These are phyloP conservation scores for Phyllostomus discolor DNA, from an alignment of 2,113 vertebrate genomes.

Conservation along the genomic window DNA sequence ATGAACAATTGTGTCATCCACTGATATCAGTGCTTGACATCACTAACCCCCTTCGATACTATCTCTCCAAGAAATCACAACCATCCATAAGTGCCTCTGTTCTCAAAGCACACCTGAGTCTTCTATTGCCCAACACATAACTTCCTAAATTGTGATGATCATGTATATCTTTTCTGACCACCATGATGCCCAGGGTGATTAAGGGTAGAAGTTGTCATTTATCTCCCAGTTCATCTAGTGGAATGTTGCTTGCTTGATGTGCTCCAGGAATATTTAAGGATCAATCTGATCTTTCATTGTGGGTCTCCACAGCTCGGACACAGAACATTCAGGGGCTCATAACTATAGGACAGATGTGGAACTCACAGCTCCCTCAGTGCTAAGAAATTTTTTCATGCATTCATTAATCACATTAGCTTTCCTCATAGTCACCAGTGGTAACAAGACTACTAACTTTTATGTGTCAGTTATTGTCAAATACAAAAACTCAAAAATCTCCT, in stretches of 20 bases:
- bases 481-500: neutral
- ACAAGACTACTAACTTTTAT: neutral
- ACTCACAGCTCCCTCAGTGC: accelerated
- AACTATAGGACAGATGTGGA: accelerated
- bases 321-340: neutral
- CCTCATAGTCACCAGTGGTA: accelerated
- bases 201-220: accelerated
- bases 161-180: neutral
- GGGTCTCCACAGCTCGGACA: accelerated
- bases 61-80: too few relatives aligned
- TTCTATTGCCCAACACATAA: too few relatives aligned
- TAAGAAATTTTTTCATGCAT: accelerated
- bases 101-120: accelerated
- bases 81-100: accelerated
- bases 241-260: accelerated
- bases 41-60: accelerated
- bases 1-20: accelerated
- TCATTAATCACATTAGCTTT: accelerated
- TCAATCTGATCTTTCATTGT: neutral
- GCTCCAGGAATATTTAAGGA: accelerated
- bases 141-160: accelerated
- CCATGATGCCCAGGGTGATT: accelerated
- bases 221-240: too few relatives aligned
- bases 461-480: neutral
- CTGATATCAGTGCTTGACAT: accelerated